Evolutionary conservation across 2,113 vertebrate species (phyloP).

Genomic region (Ploceus nigricollis): DNA sequence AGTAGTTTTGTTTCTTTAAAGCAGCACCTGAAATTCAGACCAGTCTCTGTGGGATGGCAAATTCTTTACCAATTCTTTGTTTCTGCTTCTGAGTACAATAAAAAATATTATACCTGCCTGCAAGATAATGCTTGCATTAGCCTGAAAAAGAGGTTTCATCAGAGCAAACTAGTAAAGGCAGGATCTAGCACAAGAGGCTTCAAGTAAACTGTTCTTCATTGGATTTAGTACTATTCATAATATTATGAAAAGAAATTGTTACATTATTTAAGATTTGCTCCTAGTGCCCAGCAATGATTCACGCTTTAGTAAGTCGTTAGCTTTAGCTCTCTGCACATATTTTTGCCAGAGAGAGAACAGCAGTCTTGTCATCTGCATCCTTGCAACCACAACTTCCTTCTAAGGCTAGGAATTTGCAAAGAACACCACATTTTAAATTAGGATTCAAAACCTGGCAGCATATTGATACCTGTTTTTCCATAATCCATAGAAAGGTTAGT

Average conservation of each 20-base stretch:
- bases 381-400: neutral
- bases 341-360: neutral
- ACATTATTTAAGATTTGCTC: neutral
- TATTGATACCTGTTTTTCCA: neutral
- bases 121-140: neutral
- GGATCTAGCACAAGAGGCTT: neutral
- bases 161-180: neutral
- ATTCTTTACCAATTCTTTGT: neutral
- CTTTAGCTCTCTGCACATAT: neutral
- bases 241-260: neutral
- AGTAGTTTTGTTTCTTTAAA: neutral
- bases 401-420: neutral
- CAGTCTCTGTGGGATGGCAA: neutral
- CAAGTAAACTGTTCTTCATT: neutral
- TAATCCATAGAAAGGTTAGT: neutral
- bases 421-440: neutral
- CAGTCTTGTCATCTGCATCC: neutral
- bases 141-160: neutral
- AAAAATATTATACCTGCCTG: neutral
- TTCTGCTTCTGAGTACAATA: neutral
- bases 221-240: neutral
- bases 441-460: neutral
- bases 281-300: neutral
- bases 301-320: accelerated
- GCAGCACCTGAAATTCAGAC: neutral